phyloP scores from a whole-genome alignment of 2,797 vertebrate genomes.

The Bovichtus variegatus region DNA sequence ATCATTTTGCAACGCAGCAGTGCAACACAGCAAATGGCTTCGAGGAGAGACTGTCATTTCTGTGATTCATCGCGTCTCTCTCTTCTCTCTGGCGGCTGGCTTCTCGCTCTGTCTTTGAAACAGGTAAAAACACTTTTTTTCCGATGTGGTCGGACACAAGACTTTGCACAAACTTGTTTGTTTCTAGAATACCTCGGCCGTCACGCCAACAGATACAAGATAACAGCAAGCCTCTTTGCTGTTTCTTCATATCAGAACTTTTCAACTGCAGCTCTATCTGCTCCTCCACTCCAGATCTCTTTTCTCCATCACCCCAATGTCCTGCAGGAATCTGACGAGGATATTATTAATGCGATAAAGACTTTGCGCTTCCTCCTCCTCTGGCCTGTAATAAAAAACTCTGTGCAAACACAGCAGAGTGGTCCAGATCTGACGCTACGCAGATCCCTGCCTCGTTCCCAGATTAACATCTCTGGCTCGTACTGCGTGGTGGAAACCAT shows the following conservation, averaged over 20 bases:
- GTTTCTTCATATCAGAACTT: conserved; percentile 18
- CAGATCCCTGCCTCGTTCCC: conserved; percentile 72
- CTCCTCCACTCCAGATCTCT: conserved; percentile 58
- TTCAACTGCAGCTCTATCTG: conserved; percentile 20
- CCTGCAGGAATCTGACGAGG: conserved; percentile 56
- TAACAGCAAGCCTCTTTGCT: conserved; percentile 11
- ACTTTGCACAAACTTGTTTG: background rate
- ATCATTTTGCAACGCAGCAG: too few relatives aligned
- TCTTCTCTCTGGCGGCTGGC: background rate
- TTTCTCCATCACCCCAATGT: conserved; percentile 66
- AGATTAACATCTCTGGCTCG: conserved; percentile 77
- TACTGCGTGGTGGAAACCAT: conserved; percentile 50
- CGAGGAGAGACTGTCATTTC: background rate
- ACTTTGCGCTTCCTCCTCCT: conserved; percentile 69
- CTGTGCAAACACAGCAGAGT: conserved; percentile 69
- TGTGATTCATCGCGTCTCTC: background rate
- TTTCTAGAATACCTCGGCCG: background rate
- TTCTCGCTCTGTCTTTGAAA: background rate
- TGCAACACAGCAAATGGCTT: background rate
- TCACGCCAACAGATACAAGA: conserved; percentile 15
- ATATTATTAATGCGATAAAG: conserved; percentile 80
- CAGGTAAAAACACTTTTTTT: background rate
- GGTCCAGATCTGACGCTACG: conserved; percentile 70
- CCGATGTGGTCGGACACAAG: background rate
- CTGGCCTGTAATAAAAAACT: conserved; percentile 70